phyloP scores from a whole-genome alignment of 2,113 vertebrate genomes.

The Cranoglanis bouderius region DNA sequence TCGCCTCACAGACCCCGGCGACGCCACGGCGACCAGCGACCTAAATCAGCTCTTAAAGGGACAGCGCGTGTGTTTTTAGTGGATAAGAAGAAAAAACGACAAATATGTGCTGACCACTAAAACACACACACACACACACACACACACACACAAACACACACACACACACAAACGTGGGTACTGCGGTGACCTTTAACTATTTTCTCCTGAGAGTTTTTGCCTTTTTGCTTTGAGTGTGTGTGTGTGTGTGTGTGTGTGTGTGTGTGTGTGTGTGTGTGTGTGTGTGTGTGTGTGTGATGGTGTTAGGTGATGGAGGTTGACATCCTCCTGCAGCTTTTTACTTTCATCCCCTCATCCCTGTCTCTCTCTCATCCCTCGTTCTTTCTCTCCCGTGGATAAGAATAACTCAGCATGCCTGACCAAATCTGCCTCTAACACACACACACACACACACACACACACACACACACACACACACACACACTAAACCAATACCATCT shows the following conservation, averaged over 20 bases:
- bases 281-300: constrained; percentile 60
- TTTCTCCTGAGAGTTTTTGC: constrained; percentile 7
- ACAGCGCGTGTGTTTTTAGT: constrained; percentile 40
- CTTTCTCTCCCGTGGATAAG: constrained; percentile 13
- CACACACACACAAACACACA: constrained; percentile 8
- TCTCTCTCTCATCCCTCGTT: not conserved
- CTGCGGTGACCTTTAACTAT: not conserved
- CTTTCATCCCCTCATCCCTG: constrained; percentile 36
- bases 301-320: constrained; percentile 64
- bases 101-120: constrained; percentile 12
- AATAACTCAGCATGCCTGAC: constrained; percentile 17
- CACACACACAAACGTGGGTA: not conserved
- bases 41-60: constrained; percentile 67
- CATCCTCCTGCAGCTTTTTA: constrained; percentile 66
- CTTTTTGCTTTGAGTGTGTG: not conserved
- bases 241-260: constrained; percentile 11
- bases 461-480: constrained; percentile 31
- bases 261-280: constrained; percentile 14
- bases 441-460: constrained; percentile 21
- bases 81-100: not conserved
- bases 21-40: constrained; percentile 57
- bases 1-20: constrained; percentile 49
- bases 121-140: constrained; percentile 7
- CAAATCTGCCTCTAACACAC: not conserved
- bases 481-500: constrained; percentile 29